Evolutionary conservation across 2,888 invertebrate species (phyloP), one percentile per base, ranked within the genome.

Genomic region (Apeira syringaria): DNA sequence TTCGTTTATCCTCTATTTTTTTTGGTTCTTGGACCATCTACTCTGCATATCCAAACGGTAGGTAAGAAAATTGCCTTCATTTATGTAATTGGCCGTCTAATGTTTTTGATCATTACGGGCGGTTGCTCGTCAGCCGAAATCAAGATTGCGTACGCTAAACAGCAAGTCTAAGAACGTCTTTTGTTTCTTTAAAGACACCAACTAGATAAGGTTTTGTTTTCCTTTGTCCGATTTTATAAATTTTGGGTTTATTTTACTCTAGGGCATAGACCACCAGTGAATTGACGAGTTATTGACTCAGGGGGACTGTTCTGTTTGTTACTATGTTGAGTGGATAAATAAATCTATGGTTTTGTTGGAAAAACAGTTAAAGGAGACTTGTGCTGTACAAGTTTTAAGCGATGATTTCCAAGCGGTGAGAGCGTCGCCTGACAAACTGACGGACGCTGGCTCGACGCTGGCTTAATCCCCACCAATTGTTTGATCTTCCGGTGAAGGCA

Each of bases 41-140:
- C 44, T 22, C 26, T 18, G 12, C 33, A 56, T 57, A 51, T 55
- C 54, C 36, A 57, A 58, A 56, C 59, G 46, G 61, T 59, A 58
- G 58, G 62, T 65, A 69, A 60, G 65, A 52, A 63, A 74, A 74
- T 70, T 71, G 60, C 62, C 65, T 66, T 71, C 64, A 69, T 74
- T 74, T 68, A 59, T 67, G 50, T 67, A 68, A 72, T 71, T 71
- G 60, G 62, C 62, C 63, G 59, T 67, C 60, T 64, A 64, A 69
- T 65, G 64, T 66, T 70, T 67, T 65, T 64, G 57, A 68, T 66
- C 64, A 61, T 65, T 68, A 64, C 47, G 49, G 33, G 34, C 22
- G 50, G 50, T 24, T 9, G 56, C 34, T 32, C 31, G 30, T 54
- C 47, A 56, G 51, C 46, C 35, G 44, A 47, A 61, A 59, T 59